Percentiles rank a stretch among this genome's conserved stretches.
Conservation (phyloP, 2,888 invertebrate genomes). For the Tinea semifulvella region DNA sequence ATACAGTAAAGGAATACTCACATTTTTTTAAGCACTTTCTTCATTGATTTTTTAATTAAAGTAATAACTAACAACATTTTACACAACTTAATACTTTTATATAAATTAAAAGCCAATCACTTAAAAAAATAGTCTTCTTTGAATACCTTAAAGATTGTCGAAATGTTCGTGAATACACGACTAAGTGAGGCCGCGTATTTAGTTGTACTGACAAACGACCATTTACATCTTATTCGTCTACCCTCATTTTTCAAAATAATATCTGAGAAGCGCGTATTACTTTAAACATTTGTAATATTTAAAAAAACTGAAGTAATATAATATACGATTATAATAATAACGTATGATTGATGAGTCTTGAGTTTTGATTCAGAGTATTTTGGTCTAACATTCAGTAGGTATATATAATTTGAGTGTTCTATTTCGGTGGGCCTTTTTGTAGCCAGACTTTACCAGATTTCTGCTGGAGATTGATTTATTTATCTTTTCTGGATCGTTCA, state of each 20-base stretch:
- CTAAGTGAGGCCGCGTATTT: too few species aligned
- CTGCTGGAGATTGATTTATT: neutral
- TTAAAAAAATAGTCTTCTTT: neutral
- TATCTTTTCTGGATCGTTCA: constrained; percentile 7
- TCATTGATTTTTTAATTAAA: constrained; percentile 33
- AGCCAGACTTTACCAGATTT: constrained; percentile 7
- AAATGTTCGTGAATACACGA: neutral
- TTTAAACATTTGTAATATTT: too few species aligned
- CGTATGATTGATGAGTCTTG: too few species aligned
- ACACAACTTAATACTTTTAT: neutral
- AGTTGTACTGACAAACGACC: too few species aligned
- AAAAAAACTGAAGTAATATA: too few species aligned
- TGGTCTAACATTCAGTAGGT: neutral
- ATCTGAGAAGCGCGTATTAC: too few species aligned
- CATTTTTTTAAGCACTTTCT: constrained; percentile 38
- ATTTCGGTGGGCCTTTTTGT: neutral
- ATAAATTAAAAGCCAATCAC: neutral
- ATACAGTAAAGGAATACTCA: too few species aligned
- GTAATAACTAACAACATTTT: constrained; percentile 25
- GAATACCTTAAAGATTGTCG: neutral
- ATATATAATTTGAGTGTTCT: constrained; percentile 1
- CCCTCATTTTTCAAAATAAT: too few species aligned
- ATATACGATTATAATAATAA: too few species aligned
- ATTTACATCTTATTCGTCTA: too few species aligned
- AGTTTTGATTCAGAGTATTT: too few species aligned